phyloP scores from a whole-genome alignment of 1,140 invertebrate species.

The Babylonia areolata region DNA sequence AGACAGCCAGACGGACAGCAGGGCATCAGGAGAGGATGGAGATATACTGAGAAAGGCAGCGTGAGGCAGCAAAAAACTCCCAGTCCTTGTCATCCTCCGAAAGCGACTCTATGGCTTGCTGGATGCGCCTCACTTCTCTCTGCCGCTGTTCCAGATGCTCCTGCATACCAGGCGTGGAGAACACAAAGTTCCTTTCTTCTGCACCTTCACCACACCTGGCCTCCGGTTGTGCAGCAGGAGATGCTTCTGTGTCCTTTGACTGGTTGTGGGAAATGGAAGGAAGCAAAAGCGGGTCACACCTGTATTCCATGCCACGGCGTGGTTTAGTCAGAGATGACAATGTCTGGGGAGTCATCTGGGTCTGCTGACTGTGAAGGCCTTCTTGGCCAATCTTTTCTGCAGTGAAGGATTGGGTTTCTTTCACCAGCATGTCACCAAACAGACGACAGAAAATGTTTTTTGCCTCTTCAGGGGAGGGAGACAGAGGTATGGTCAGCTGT shows the following conservation, averaged over 20 bases:
- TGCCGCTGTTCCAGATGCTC: neutral
- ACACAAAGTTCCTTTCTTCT: neutral
- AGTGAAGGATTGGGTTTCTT: neutral
- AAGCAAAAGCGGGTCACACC: neutral
- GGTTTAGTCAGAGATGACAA: neutral
- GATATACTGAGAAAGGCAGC: constrained; percentile 28
- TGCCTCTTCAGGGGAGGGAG: neutral
- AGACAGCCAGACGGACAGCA: neutral
- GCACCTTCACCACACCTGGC: neutral
- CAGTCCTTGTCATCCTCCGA: constrained; percentile 24
- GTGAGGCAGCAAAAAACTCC: constrained; percentile 9
- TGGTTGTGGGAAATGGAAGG: too few species aligned
- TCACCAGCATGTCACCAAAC: neutral
- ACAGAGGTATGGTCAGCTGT: neutral
- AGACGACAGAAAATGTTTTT: neutral
- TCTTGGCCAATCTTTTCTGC: neutral
- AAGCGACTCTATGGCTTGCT: neutral
- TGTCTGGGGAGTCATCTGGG: neutral
- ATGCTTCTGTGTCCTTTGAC: neutral
- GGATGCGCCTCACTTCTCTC: neutral
- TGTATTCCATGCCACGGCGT: neutral
- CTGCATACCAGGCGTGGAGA: neutral
- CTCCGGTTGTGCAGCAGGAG: neutral
- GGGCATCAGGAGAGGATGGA: neutral
- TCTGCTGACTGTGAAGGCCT: neutral